Evolutionary conservation across 2,888 invertebrate species (phyloP).

Genomic region (Deroplatys truncata): DNA sequence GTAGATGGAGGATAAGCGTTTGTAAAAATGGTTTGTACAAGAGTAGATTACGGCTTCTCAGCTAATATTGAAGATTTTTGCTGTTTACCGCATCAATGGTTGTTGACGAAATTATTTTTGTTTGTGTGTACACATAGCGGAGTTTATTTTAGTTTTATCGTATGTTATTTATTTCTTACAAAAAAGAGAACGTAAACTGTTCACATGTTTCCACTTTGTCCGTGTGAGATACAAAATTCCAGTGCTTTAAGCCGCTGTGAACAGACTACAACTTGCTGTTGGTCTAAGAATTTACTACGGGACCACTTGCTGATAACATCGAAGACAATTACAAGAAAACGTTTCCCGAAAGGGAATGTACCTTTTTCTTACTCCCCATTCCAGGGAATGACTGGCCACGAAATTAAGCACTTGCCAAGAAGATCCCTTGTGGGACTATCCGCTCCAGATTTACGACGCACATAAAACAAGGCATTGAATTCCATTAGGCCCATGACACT

Average conservation of each 20-base stretch:
- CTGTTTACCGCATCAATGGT: too few species aligned
- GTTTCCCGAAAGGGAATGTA: neutral
- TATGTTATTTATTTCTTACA: too few species aligned
- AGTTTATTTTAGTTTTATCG: too few species aligned
- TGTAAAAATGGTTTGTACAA: too few species aligned
- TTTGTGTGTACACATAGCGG: too few species aligned
- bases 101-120: too few species aligned
- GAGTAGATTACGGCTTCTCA: too few species aligned
- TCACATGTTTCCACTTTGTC: too few species aligned
- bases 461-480: neutral
- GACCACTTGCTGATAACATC: neutral
- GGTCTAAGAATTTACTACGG: neutral
- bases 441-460: neutral
- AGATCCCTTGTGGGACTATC: neutral
- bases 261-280: neutral
- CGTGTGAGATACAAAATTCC: too few species aligned
- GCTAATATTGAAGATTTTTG: too few species aligned
- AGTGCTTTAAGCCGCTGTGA: neutral
- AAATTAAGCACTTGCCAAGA: neutral
- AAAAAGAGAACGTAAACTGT: too few species aligned
- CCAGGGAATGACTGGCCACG: neutral
- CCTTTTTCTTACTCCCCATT: neutral
- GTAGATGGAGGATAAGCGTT: too few species aligned
- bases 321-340: neutral
- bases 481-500: neutral